Percentiles rank a stretch among this genome's conserved stretches.
These are phyloP conservation scores for Phrynocephalus forsythii DNA, from an alignment of 2,797 vertebrate genomes.

Conservation along the genomic window DNA sequence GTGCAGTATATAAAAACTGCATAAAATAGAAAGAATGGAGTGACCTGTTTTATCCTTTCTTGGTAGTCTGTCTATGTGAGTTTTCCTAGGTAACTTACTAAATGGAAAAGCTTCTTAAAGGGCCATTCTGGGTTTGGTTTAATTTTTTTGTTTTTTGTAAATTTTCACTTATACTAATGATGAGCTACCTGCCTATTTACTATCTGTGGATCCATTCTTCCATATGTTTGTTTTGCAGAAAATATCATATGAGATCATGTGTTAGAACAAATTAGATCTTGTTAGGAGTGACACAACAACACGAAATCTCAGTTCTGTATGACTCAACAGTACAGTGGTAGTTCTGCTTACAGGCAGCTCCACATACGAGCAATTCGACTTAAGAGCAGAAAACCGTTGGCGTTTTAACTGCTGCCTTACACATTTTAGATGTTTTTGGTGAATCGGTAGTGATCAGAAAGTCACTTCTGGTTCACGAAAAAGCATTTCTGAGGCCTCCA, in stretches of 20 bases:
- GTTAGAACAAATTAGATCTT: background rate
- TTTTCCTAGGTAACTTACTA: too few species aligned
- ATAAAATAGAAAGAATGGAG: background rate
- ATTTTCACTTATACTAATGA: background rate
- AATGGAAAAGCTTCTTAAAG: background rate
- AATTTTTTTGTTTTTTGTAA: background rate
- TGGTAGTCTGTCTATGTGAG: background rate
- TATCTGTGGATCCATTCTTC: background rate
- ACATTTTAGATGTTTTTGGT: too few species aligned
- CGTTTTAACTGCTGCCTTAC: too few species aligned
- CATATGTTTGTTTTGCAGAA: background rate
- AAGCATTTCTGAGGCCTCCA: too few species aligned
- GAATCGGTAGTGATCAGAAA: too few species aligned
- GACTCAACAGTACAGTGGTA: background rate
- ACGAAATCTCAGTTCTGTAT: background rate
- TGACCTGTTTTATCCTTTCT: background rate
- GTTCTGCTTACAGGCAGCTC: background rate
- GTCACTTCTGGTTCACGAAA: too few species aligned
- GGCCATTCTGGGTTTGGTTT: rapidly evolving
- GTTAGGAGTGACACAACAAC: background rate
- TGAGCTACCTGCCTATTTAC: background rate
- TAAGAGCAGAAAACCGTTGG: too few species aligned
- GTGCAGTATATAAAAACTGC: background rate
- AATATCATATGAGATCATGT: background rate
- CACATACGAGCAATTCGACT: too few species aligned